Conservation (phyloP, 2,888 invertebrate species). For the Zhuqinia jingwanae region DNA sequence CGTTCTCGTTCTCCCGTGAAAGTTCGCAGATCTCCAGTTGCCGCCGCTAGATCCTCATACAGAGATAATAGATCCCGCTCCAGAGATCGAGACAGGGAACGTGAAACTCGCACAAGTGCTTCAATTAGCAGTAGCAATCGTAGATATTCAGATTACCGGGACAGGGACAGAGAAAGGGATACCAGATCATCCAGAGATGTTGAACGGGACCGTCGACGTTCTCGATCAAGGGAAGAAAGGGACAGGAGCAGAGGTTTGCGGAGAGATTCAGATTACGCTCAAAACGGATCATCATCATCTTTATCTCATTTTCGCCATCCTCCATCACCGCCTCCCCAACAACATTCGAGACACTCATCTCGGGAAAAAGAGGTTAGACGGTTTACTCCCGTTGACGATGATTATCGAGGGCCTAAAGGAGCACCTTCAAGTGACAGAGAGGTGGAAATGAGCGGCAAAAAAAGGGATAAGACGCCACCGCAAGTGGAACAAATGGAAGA, state of each 20-base stretch:
- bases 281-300: slow-evolving; percentile 67
- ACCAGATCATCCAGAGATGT: slow-evolving; percentile 78
- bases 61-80: slow-evolving; percentile 79
- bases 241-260: slow-evolving; percentile 76
- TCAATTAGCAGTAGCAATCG: slow-evolving; percentile 5
- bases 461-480: slow-evolving; percentile 79
- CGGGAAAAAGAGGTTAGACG: slow-evolving; percentile 47
- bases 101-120: slow-evolving; percentile 37
- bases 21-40: slow-evolving; percentile 18
- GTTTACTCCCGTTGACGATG: slow-evolving; percentile 10
- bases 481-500: slow-evolving; percentile 37
- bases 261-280: slow-evolving; percentile 77
- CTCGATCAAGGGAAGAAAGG: slow-evolving; percentile 78
- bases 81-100: slow-evolving; percentile 44
- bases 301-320: slow-evolving; percentile 77
- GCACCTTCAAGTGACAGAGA: slow-evolving; percentile 80
- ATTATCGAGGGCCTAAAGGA: slow-evolving; percentile 25
- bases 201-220: slow-evolving; percentile 54
- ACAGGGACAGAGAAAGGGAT: slow-evolving; percentile 81
- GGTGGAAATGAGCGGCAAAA: slow-evolving; percentile 80
- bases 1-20: slow-evolving; percentile 61
- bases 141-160: slow-evolving; percentile 79
- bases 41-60: slow-evolving; percentile 80
- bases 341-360: slow-evolving; percentile 52
- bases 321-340: slow-evolving; percentile 77